Conservation (phyloP, 2,888 invertebrate genomes). For the Lasioglossum oenotherae region DNA sequence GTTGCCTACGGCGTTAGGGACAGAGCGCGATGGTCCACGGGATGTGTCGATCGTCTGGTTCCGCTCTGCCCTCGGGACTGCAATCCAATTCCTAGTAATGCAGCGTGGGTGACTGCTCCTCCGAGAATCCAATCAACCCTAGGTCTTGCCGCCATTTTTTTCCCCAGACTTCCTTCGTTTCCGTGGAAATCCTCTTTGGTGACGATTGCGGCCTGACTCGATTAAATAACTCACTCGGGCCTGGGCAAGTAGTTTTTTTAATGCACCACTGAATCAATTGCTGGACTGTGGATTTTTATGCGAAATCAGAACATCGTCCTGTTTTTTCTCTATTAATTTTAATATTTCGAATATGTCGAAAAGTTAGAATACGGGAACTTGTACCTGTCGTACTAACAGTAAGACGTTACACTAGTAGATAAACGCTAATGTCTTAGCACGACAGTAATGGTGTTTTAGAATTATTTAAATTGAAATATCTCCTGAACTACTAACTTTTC, state of each 20-base stretch:
- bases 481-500: too few relatives aligned
- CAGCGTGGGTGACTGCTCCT: slow-evolving; percentile 27
- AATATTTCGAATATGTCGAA: too few relatives aligned
- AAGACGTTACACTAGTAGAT: too few relatives aligned
- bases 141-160: not conserved
- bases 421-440: too few relatives aligned
- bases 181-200: not conserved
- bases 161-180: not conserved
- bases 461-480: too few relatives aligned
- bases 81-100: slow-evolving; percentile 40
- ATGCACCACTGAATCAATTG: not conserved
- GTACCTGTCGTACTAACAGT: too few relatives aligned
- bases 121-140: slow-evolving; percentile 18
- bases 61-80: not conserved
- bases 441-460: too few relatives aligned
- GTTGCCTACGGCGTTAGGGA: slow-evolving; percentile 15
- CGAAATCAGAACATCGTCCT: not conserved
- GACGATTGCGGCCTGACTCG: not conserved
- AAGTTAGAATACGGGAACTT: too few relatives aligned
- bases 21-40: not conserved
- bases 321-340: not conserved
- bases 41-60: not conserved
- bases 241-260: not conserved
- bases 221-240: not conserved
- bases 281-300: not conserved